phyloP scores from a whole-genome alignment of 2,888 invertebrate species.

The Scaptomyza cyrtandrae region DNA sequence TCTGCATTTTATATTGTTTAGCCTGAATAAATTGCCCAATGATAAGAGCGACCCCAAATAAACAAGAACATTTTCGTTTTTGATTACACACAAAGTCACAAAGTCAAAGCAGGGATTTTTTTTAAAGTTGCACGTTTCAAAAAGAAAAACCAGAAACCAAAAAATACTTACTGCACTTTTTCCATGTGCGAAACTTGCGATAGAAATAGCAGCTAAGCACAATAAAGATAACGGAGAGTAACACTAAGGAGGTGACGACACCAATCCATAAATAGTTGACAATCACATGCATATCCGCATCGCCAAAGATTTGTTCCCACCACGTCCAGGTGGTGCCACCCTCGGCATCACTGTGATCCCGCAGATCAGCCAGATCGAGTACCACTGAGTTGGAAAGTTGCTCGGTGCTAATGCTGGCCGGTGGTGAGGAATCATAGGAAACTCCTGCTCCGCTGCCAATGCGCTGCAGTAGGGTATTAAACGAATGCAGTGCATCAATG shows the following conservation, averaged over 20 bases:
- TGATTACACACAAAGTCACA: slow-evolving; percentile 65
- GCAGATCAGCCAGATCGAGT: slow-evolving; percentile 80
- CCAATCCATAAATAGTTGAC: slow-evolving; percentile 84
- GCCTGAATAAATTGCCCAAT: slow-evolving; percentile 63
- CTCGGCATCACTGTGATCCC: slow-evolving; percentile 52
- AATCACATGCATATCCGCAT: slow-evolving; percentile 83
- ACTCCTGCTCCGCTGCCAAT: slow-evolving; percentile 37
- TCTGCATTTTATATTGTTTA: slow-evolving; percentile 75
- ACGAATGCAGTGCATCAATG: slow-evolving; percentile 83
- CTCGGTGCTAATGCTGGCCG: slow-evolving; percentile 79
- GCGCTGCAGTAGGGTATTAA: slow-evolving; percentile 81
- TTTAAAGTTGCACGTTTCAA: not conserved
- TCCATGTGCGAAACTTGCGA: slow-evolving; percentile 84
- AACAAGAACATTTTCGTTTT: slow-evolving; percentile 40
- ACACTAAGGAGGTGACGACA: slow-evolving; percentile 82
- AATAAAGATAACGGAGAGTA: slow-evolving; percentile 83
- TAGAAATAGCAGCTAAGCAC: slow-evolving; percentile 84
- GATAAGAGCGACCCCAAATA: slow-evolving; percentile 53
- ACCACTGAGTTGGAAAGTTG: slow-evolving; percentile 83
- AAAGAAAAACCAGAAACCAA: not conserved
- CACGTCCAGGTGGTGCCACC: slow-evolving; percentile 2
- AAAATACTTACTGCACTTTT: slow-evolving; percentile 84
- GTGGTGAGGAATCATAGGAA: slow-evolving; percentile 29
- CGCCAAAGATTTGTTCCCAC: slow-evolving; percentile 80
- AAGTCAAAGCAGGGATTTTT: slow-evolving; percentile 15